phyloP scores from a whole-genome alignment of 2,888 invertebrate genomes.

The Acleris emargana region DNA sequence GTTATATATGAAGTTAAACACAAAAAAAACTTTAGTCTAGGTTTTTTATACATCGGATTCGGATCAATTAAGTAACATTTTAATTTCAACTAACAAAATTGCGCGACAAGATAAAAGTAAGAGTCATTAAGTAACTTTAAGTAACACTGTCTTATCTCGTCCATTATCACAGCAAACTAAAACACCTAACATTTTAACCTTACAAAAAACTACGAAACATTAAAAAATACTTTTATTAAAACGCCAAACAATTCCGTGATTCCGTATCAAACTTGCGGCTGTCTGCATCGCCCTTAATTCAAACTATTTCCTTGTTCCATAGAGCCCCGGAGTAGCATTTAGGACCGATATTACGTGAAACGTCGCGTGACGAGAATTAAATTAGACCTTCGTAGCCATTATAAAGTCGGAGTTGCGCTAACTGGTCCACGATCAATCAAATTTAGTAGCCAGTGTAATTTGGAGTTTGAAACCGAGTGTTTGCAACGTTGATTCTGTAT shows the following conservation, averaged over 20 bases:
- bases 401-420: conserved; percentile 30
- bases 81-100: too few relatives aligned
- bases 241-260: conserved; percentile 21
- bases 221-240: conserved; percentile 3
- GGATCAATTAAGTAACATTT: too few relatives aligned
- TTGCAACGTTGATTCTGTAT: conserved; percentile 6
- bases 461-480: conserved; percentile 15
- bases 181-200: too few relatives aligned
- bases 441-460: conserved; percentile 20
- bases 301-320: conserved; percentile 26
- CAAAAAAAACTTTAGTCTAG: too few relatives aligned
- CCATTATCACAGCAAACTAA: too few relatives aligned
- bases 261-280: conserved; percentile 15
- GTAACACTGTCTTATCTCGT: too few relatives aligned
- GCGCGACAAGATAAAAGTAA: too few relatives aligned
- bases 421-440: conserved; percentile 32
- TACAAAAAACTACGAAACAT: neutral
- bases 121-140: too few relatives aligned
- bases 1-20: too few relatives aligned
- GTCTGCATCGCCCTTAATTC: conserved; percentile 16
- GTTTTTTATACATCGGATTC: too few relatives aligned
- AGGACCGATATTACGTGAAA: conserved; percentile 23
- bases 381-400: conserved; percentile 32
- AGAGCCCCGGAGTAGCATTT: conserved; percentile 17
- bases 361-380: conserved; percentile 34